Percentiles rank a stretch among this genome's conserved stretches.
These are phyloP conservation scores for Maconellicoccus hirsutus DNA, from an alignment of 1,140 invertebrate genomes.

Conservation along the genomic window DNA sequence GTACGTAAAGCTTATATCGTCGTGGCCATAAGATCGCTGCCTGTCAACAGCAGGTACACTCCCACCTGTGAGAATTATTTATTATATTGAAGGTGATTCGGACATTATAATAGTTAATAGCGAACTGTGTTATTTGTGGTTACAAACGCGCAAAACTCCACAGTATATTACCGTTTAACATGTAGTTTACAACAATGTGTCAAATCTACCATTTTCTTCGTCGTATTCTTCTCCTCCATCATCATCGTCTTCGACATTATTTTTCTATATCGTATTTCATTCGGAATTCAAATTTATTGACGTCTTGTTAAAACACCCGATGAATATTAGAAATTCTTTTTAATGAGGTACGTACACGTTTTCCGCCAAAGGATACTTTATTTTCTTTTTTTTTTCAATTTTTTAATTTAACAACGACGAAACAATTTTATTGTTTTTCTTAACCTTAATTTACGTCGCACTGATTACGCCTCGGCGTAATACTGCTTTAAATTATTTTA, in stretches of 20 bases:
- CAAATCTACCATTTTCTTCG: constrained; percentile 11
- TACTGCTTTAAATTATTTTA: too few relatives aligned
- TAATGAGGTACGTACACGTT: background rate
- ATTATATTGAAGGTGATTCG: constrained; percentile 16
- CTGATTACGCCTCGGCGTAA: too few relatives aligned
- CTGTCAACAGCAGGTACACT: background rate
- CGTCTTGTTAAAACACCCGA: background rate
- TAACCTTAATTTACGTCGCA: too few relatives aligned
- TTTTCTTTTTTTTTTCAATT: background rate
- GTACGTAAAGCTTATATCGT: too few relatives aligned
- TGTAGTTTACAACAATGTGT: constrained; percentile 12
- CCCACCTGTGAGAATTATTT: constrained; percentile 20
- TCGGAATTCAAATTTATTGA: background rate
- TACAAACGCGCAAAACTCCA: constrained; percentile 11
- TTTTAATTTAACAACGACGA: too few relatives aligned
- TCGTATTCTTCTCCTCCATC: too few relatives aligned
- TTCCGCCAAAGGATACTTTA: background rate
- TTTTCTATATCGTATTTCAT: background rate
- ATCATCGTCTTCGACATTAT: background rate
- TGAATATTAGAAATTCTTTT: background rate
- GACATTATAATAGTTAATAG: constrained; percentile 17
- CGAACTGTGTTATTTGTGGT: constrained; percentile 13
- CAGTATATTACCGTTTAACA: constrained; percentile 14
- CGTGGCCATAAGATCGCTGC: background rate
- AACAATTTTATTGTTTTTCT: too few relatives aligned